phyloP scores from a whole-genome alignment of 2,888 invertebrate genomes.

The Endomychus coccineus region DNA sequence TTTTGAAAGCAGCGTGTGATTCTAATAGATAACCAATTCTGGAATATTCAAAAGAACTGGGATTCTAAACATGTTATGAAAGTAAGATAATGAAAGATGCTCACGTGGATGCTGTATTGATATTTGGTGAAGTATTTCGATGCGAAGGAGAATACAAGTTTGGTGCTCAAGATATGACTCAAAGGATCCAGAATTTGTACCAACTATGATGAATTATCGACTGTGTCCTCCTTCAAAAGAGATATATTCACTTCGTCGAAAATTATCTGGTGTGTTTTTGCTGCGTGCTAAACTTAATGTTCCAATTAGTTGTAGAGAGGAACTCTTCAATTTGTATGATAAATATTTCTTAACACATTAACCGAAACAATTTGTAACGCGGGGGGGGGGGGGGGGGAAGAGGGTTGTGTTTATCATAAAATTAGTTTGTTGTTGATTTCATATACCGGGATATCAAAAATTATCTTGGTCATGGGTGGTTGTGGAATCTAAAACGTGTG shows the following conservation, averaged over 20 bases:
- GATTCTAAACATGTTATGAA: conserved; percentile 97
- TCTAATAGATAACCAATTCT: conserved; percentile 68
- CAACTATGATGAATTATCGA: conserved; percentile 88
- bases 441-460: too few species aligned
- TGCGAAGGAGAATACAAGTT: conserved; percentile 78
- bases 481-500: too few species aligned
- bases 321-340: conserved; percentile 72
- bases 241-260: conserved; percentile 94
- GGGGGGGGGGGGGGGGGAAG: too few species aligned
- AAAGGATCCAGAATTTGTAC: conserved; percentile 78
- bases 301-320: conserved; percentile 70
- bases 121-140: conserved; percentile 91
- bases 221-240: conserved; percentile 97
- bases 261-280: conserved; percentile 91
- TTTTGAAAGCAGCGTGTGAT: conserved; percentile 84
- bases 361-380: too few species aligned
- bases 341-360: too few species aligned
- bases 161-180: conserved; percentile 73
- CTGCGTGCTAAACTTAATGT: conserved; percentile 82
- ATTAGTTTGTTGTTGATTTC: too few species aligned
- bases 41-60: conserved; percentile 74
- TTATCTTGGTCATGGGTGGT: too few species aligned
- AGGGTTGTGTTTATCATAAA: too few species aligned
- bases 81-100: conserved; percentile 96
- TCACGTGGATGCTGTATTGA: conserved; percentile 94